Conservation (phyloP, 2,797 vertebrate species). For the Sebastes variabilis region DNA sequence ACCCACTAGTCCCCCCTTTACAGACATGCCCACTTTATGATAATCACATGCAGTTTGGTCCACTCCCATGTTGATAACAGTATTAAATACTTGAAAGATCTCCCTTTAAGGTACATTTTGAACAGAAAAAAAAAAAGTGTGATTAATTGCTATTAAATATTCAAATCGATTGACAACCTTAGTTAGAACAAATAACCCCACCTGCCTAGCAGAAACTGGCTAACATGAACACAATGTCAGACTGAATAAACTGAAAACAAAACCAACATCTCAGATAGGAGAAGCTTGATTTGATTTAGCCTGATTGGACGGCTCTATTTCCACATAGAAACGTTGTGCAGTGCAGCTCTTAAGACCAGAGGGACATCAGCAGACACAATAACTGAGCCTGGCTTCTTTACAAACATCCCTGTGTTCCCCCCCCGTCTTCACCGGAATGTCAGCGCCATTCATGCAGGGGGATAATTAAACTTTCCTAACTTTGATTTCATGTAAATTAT, state of each 20-base stretch:
- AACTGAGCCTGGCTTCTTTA: conserved; percentile 26
- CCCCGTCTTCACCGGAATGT: conserved; percentile 23
- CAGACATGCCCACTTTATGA: too few species aligned
- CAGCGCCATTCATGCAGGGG: not conserved
- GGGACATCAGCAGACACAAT: not conserved
- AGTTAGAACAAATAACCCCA: not conserved
- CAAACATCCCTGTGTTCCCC: not conserved
- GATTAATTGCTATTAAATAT: too few species aligned
- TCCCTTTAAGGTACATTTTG: too few species aligned
- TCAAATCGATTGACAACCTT: too few species aligned
- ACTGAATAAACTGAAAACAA: not conserved
- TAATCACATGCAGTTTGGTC: too few species aligned
- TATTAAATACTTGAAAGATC: too few species aligned
- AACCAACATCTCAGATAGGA: not conserved
- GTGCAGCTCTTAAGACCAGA: not conserved
- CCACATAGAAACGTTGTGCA: not conserved
- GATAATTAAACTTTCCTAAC: conserved; percentile 16
- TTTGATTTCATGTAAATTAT: conserved; percentile 10
- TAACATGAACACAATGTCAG: too few species aligned
- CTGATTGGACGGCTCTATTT: not conserved
- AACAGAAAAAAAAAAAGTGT: too few species aligned
- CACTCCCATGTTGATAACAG: too few species aligned
- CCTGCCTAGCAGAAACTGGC: too few species aligned
- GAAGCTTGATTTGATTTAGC: not conserved
- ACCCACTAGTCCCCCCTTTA: too few species aligned